A percentile compares a stretch with the other conserved stretches of the same genome.
Conservation (phyloP, 2,113 vertebrate species). For the Aptenodytes forsteri region DNA sequence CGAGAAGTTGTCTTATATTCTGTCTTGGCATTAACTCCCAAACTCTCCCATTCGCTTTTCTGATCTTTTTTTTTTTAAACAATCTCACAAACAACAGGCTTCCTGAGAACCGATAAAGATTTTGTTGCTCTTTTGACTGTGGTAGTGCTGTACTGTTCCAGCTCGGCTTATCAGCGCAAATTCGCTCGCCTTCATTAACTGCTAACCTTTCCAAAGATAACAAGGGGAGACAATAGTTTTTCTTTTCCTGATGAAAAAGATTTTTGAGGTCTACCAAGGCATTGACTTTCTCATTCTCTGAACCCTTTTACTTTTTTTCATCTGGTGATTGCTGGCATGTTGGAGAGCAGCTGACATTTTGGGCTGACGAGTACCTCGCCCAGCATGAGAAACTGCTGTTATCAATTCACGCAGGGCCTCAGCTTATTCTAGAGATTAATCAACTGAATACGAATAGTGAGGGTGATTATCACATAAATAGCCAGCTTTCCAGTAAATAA, state of each 20-base stretch:
- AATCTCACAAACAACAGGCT: conserved; percentile 38
- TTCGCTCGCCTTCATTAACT: conserved; percentile 63
- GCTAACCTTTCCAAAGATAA: conserved; percentile 63
- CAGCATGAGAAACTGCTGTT: neutral
- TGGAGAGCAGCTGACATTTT: neutral
- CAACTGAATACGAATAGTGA: neutral
- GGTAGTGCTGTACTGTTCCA: neutral
- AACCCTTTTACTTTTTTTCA: neutral
- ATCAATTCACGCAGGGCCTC: neutral
- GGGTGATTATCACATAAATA: neutral
- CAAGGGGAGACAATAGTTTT: conserved; percentile 42
- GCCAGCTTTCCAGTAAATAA: neutral
- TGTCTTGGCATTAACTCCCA: neutral
- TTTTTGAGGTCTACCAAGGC: neutral
- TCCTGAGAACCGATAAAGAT: conserved; percentile 40
- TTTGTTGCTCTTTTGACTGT: conserved; percentile 16
- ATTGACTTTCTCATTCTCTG: neutral
- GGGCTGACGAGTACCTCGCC: neutral
- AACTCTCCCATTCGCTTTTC: neutral
- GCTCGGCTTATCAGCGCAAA: conserved; percentile 28
- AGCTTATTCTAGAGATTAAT: neutral
- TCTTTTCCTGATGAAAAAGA: conserved; percentile 49
- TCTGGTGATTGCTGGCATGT: neutral
- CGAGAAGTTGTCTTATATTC: neutral
- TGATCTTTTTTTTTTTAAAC: conserved; percentile 17